Evolutionary conservation across 2,888 invertebrate genomes (phyloP), one percentile per base, ranked within the genome.

Genomic region (Drosophila siamana): DNA sequence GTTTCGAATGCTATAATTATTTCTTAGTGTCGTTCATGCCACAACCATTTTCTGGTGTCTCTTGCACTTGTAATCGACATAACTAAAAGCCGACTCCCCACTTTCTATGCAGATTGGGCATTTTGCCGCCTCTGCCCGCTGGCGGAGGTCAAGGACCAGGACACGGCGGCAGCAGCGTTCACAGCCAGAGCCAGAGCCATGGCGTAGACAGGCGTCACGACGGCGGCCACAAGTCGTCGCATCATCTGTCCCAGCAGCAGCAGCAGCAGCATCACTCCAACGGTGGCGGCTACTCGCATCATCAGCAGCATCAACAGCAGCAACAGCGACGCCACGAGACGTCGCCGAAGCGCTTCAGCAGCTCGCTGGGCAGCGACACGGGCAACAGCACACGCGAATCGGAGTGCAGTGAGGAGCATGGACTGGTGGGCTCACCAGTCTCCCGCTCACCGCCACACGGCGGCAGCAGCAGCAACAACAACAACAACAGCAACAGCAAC

Each of bases 291-390:
- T 79, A 72, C 36, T 28, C 71, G 6, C 62, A 60, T 40, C 47
- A 52, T 15, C 59, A 81, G 30, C 78, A 75, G 46, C 76, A 81
- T 50, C 76, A 82, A 51, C 52, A 60, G 41, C 56, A 60, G 36
- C 62, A 75, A 40, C 86, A 86, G 26, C 81, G 89, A 8, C 89
- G 90, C 43, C 89, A 89, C 47, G 92, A 92, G 61, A 82, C 90
- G 26, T 91, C 92, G 2, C 91, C 92, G 7, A 93, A 91, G 91
- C 92, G 89, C 80, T 94, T 95, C 75, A 96, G 96, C 84, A 96
- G 96, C 9, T 95, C 95, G 0, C 92, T 96, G 52, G 96, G 96
- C 7, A 96, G 96, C 79, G 96, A 95, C 87, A 95, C 95, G 0
- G 95, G 95, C 40, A 93, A 93, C 85, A 92, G 95, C 83, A 94